These are phyloP conservation scores for Synanthedon vespiformis DNA, from an alignment of 2,888 invertebrate species.

Conservation along the genomic window DNA sequence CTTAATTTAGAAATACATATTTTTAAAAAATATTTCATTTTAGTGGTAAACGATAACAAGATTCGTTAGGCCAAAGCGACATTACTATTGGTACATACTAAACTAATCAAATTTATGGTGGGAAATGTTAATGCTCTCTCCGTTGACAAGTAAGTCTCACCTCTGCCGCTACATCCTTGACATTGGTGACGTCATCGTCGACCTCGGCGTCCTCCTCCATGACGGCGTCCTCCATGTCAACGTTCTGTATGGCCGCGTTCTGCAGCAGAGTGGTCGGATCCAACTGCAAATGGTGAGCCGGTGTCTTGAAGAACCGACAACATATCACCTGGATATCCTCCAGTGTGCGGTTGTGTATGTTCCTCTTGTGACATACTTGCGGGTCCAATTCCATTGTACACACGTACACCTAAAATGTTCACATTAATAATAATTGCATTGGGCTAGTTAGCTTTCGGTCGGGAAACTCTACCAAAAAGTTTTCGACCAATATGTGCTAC, in stretches of 20 bases:
- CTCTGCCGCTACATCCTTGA: constrained; percentile 23
- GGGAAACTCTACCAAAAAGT: no score
- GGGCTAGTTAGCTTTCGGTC: no score
- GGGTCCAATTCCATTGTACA: constrained; percentile 89
- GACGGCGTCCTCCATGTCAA: constrained; percentile 83
- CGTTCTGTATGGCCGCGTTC: constrained; percentile 83
- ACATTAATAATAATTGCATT: no score
- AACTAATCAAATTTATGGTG: no score
- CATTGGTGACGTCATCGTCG: constrained; percentile 73
- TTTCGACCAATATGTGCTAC: no score
- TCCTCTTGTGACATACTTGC: constrained; percentile 82
- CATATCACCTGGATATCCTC: constrained; percentile 82
- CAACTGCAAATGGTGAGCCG: constrained; percentile 82
- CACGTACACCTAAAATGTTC: constrained; percentile 84
- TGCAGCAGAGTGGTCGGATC: constrained; percentile 88
- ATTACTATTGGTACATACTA: no score
- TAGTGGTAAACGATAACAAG: no score
- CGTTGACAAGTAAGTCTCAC: neutral
- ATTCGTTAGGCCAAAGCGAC: no score
- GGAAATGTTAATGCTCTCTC: neutral
- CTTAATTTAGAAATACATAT: no score
- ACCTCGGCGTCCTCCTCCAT: constrained; percentile 71
- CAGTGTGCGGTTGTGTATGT: constrained; percentile 84
- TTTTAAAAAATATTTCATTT: no score
- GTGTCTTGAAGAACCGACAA: constrained; percentile 81